A percentile compares a stretch with the other conserved stretches of the same genome.
Evolutionary conservation across 2,888 invertebrate genomes (phyloP).

Genomic region (Stenodera caucasica): DNA sequence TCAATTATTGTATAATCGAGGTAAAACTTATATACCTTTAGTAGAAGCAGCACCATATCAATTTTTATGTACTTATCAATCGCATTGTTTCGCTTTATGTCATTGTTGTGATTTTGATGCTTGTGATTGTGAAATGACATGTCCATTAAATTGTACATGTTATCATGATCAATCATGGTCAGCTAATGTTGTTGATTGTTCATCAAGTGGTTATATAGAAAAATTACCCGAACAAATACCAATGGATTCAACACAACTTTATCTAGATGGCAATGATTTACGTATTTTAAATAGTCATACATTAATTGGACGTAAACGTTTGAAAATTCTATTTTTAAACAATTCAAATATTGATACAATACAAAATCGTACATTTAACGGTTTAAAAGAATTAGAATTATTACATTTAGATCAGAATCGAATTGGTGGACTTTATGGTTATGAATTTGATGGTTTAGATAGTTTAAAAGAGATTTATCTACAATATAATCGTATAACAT

Average conservation of each 20-base stretch:
- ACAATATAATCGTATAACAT: constrained; percentile 71
- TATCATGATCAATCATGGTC: constrained; percentile 87
- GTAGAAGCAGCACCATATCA: constrained; percentile 79
- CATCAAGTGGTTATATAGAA: constrained; percentile 67
- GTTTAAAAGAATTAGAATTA: constrained; percentile 74
- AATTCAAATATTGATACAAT: constrained; percentile 76
- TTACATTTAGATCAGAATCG: constrained; percentile 77
- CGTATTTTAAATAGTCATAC: constrained; percentile 76
- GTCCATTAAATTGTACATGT: constrained; percentile 84
- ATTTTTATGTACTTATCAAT: constrained; percentile 82
- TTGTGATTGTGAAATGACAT: constrained; percentile 92
- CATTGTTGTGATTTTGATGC: constrained; percentile 91
- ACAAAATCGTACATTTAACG: constrained; percentile 82
- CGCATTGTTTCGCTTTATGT: constrained; percentile 84
- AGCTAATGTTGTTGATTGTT: constrained; percentile 84
- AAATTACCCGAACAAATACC: constrained; percentile 80
- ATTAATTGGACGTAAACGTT: constrained; percentile 80
- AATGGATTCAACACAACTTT: constrained; percentile 88
- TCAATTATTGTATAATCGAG: constrained; percentile 76
- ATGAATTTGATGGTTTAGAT: constrained; percentile 79
- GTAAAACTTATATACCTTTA: constrained; percentile 71
- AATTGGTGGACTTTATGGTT: constrained; percentile 70
- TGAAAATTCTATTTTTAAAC: constrained; percentile 76
- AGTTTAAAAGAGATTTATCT: constrained; percentile 72
- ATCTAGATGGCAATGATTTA: constrained; percentile 82